These are phyloP conservation scores for Teleiodes luculella DNA, from an alignment of 2,888 invertebrate genomes.

Conservation along the genomic window DNA sequence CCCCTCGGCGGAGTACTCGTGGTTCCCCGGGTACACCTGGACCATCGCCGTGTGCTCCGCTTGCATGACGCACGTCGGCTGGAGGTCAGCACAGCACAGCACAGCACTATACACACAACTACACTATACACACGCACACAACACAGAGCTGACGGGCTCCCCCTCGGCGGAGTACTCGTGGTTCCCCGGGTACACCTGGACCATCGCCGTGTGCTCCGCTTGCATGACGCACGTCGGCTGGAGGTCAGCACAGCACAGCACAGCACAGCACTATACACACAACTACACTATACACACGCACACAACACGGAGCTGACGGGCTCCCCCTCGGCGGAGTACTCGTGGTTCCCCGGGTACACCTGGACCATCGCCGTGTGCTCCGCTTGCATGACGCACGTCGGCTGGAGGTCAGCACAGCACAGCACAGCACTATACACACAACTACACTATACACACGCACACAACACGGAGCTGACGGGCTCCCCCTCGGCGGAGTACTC, in stretches of 20 bases:
- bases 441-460: no score
- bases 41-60: slow-evolving; percentile 49
- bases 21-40: slow-evolving; percentile 75
- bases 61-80: slow-evolving; percentile 62
- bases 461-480: slow-evolving; percentile 62
- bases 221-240: slow-evolving; percentile 65
- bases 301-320: slow-evolving; percentile 42
- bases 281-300: no score
- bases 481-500: slow-evolving; percentile 56
- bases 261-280: no score
- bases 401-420: slow-evolving; percentile 57
- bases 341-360: slow-evolving; percentile 78
- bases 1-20: slow-evolving; percentile 59
- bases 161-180: slow-evolving; percentile 62
- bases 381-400: slow-evolving; percentile 54
- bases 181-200: slow-evolving; percentile 79
- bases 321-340: slow-evolving; percentile 54
- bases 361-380: slow-evolving; percentile 61
- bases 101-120: no score
- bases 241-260: slow-evolving; percentile 49
- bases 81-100: slow-evolving; percentile 62
- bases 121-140: no score
- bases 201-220: slow-evolving; percentile 47
- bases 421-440: no score
- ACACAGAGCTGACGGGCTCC: no score